Conservation (phyloP, 2,888 invertebrate species). For the Ephialtes manifestator region DNA sequence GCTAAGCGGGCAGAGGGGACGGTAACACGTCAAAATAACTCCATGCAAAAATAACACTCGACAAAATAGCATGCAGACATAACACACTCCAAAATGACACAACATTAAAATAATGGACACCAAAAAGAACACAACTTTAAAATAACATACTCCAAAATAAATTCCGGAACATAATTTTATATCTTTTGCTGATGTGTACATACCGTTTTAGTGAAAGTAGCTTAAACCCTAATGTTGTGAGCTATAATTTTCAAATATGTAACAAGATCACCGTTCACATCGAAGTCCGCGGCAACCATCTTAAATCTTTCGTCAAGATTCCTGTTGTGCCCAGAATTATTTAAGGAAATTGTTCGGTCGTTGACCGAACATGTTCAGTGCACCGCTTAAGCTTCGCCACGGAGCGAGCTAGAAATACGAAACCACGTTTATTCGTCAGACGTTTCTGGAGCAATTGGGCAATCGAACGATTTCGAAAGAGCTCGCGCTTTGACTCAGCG, state of each 20-base stretch:
- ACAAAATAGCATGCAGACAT: not conserved
- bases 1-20: no score
- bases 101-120: not conserved
- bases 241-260: not conserved
- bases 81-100: not conserved
- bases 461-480: no score
- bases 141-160: slow-evolving; percentile 1
- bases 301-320: slow-evolving; percentile 29
- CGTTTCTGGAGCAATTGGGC: no score
- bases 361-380: no score
- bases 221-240: not conserved
- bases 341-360: no score
- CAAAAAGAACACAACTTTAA: not conserved
- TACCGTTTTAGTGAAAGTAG: not conserved
- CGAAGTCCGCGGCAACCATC: slow-evolving; percentile 30
- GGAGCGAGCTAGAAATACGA: no score
- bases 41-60: no score
- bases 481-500: no score
- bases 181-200: slow-evolving; percentile 2
- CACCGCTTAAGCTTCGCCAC: no score
- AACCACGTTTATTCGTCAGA: no score
- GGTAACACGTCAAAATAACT: not conserved
- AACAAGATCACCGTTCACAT: slow-evolving; percentile 1
- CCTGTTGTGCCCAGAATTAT: no score
- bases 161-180: not conserved